Percentiles rank a stretch among this genome's conserved stretches.
Evolutionary conservation across 2,888 invertebrate genomes (phyloP).

Genomic region (Aelia acuminata): DNA sequence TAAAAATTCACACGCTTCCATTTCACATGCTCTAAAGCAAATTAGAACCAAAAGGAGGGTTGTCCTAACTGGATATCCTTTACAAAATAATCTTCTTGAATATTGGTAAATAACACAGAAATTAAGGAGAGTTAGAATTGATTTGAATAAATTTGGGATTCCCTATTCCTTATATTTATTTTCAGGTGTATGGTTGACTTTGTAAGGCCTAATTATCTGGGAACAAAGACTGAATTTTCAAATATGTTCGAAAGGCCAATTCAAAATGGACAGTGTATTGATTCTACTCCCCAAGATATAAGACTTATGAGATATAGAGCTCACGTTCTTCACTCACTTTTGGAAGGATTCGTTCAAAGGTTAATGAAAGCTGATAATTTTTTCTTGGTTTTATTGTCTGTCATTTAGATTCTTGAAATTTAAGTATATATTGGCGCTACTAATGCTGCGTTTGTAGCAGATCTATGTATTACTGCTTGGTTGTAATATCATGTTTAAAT

Average conservation of each 20-base stretch:
- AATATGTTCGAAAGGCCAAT: conserved; percentile 99
- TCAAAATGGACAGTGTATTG: conserved; percentile 97
- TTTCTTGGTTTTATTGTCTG: neutral
- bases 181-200: conserved; percentile 95
- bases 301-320: conserved; percentile 94
- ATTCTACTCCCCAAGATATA: conserved; percentile 94
- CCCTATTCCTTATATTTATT: neutral
- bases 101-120: conserved; percentile 77
- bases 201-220: conserved; percentile 96
- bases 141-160: neutral
- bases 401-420: neutral
- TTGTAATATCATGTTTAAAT: neutral
- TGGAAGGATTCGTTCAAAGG: conserved; percentile 97
- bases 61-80: conserved; percentile 96
- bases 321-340: conserved; percentile 93
- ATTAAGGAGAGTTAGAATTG: neutral
- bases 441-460: neutral
- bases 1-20: conserved; percentile 97
- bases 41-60: conserved; percentile 94
- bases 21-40: conserved; percentile 94
- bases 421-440: neutral
- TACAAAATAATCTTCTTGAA: conserved; percentile 96
- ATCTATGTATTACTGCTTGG: no score
- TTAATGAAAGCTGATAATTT: conserved; percentile 67
- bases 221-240: conserved; percentile 95